Percentiles rank a stretch among this genome's conserved stretches.
Conservation (phyloP, 23 tunicate genomes). For the Oikopleura vanhoeffeni region DNA sequence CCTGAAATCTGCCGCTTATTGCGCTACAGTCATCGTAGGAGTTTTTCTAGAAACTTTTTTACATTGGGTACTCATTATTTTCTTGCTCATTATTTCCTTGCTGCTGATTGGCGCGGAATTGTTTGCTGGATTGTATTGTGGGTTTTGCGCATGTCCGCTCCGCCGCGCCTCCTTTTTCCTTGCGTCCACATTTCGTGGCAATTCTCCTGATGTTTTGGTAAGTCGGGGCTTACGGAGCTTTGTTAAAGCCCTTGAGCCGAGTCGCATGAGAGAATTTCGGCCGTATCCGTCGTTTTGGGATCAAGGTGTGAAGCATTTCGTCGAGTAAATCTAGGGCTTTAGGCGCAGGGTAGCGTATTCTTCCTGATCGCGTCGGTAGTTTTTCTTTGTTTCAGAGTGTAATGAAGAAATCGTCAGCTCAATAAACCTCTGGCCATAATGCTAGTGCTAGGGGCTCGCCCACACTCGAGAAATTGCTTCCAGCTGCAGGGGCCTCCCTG, state of each 20-base stretch:
- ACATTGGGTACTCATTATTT: neutral
- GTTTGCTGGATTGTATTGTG: neutral
- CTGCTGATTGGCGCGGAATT: neutral
- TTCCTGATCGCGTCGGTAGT: constrained; percentile 42
- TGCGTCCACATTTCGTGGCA: constrained; percentile 99
- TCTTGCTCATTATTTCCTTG: neutral
- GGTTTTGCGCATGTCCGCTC: neutral
- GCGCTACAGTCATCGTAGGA: neutral
- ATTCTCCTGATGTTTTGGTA: constrained; percentile 81
- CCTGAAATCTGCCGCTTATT: neutral
- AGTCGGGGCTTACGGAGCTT: constrained; percentile 13
- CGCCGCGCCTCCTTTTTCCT: constrained; percentile 39
- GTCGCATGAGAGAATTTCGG: constrained; percentile 50
- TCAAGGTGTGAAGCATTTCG: constrained; percentile 60
- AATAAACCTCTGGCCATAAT: constrained; percentile 62
- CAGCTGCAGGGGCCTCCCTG: constrained; percentile 38
- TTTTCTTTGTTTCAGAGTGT: constrained; percentile 54
- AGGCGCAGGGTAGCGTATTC: constrained; percentile 61
- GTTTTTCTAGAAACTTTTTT: neutral
- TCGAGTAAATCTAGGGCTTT: constrained; percentile 58
- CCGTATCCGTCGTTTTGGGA: constrained; percentile 27
- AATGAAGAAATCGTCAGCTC: constrained; percentile 46
- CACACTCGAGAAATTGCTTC: constrained; percentile 52
- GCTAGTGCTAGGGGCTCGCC: constrained; percentile 54
- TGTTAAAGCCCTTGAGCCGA: constrained; percentile 23